These are phyloP conservation scores for Noctua janthe DNA, from an alignment of 2,888 invertebrate species.

Conservation along the genomic window DNA sequence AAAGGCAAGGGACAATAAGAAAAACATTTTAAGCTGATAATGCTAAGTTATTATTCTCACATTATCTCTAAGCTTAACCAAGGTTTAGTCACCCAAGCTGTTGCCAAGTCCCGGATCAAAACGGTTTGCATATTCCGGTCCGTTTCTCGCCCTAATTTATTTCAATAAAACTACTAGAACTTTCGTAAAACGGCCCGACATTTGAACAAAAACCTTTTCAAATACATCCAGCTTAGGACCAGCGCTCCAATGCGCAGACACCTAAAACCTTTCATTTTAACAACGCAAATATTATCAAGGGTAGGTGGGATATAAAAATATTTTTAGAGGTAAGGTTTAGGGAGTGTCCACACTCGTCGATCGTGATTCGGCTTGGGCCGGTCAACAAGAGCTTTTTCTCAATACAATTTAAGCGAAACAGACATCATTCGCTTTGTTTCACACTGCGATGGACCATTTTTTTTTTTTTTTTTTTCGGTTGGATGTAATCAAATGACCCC, in stretches of 20 bases:
- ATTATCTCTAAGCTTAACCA: slow-evolving; percentile 27
- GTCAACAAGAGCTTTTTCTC: neutral
- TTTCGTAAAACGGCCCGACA: slow-evolving; percentile 21
- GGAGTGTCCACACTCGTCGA: neutral
- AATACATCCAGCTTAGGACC: slow-evolving; percentile 41
- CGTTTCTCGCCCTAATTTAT: slow-evolving; percentile 29
- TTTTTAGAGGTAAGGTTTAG: slow-evolving; percentile 13
- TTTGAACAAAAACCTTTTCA: slow-evolving; percentile 34
- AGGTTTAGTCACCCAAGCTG: slow-evolving; percentile 26
- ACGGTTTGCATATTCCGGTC: slow-evolving; percentile 33
- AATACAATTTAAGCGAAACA: neutral
- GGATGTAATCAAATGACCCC: too few species aligned
- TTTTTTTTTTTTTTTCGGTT: too few species aligned
- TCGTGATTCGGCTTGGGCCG: neutral
- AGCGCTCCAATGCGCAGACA: neutral
- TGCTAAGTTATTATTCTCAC: slow-evolving; percentile 19
- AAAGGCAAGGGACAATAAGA: neutral
- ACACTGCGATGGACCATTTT: too few species aligned
- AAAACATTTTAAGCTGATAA: slow-evolving; percentile 1
- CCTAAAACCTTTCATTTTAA: slow-evolving; percentile 36
- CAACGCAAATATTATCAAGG: slow-evolving; percentile 40
- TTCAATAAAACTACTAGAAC: slow-evolving; percentile 37
- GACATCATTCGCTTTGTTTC: neutral
- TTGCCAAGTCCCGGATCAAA: slow-evolving; percentile 42
- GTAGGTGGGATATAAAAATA: slow-evolving; percentile 9